Evolutionary conservation across 2,888 invertebrate genomes (phyloP).

Genomic region (Dendrolimus pini): DNA sequence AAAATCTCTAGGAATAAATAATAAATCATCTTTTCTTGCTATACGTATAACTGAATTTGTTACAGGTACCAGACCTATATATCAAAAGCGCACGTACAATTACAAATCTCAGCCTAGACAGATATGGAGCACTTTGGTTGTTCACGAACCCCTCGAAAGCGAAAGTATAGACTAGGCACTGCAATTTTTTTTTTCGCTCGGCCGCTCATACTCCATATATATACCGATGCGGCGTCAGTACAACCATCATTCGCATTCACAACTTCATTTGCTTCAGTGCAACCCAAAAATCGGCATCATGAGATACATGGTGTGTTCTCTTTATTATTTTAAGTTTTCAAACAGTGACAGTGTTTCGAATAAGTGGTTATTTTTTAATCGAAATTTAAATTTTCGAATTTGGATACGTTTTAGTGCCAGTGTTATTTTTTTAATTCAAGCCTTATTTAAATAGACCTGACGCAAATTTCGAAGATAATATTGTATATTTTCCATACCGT

Average conservation of each 20-base stretch:
- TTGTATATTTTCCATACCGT: too few species aligned
- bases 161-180: constrained; percentile 71
- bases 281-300: constrained; percentile 71
- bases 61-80: too few species aligned
- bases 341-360: constrained; percentile 35
- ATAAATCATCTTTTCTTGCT: too few species aligned
- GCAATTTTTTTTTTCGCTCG: constrained; percentile 70
- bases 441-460: constrained; percentile 7
- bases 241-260: constrained; percentile 77
- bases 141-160: constrained; percentile 63
- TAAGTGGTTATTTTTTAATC: constrained; percentile 9
- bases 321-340: constrained; percentile 14
- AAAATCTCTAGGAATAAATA: too few species aligned
- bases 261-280: constrained; percentile 74
- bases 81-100: constrained; percentile 26
- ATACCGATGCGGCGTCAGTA: constrained; percentile 55
- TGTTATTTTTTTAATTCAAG: not conserved
- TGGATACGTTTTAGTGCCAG: not conserved
- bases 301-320: constrained; percentile 72
- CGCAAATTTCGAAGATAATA: too few species aligned
- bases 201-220: constrained; percentile 70
- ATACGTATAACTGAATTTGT: too few species aligned
- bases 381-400: constrained; percentile 13
- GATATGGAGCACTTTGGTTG: constrained; percentile 60
- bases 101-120: constrained; percentile 29